phyloP scores from a whole-genome alignment of 2,797 vertebrate genomes.

The Selene dorsalis region DNA sequence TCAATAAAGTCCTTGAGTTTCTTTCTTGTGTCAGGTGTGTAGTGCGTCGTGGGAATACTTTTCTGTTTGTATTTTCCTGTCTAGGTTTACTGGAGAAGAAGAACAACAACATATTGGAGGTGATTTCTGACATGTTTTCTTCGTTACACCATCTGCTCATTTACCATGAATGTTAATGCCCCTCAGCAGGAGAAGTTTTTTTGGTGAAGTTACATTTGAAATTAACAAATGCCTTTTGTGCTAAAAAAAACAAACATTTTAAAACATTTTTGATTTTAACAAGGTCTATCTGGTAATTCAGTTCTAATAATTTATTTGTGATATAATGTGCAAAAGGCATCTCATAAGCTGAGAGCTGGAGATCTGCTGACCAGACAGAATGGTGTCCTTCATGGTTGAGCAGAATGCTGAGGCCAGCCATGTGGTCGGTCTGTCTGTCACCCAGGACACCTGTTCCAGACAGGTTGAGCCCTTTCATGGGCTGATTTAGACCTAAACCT shows the following conservation, averaged over 20 bases:
- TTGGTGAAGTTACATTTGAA: background rate
- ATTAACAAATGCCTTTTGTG: background rate
- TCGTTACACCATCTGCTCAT: conserved; percentile 8
- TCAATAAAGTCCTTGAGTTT: background rate
- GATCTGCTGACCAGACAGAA: conserved; percentile 53
- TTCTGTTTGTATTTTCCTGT: background rate
- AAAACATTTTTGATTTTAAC: no score
- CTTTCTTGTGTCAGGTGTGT: background rate
- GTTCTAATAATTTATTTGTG: conserved; percentile 4
- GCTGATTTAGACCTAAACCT: conserved; percentile 33
- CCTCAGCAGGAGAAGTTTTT: background rate
- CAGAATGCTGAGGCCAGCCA: conserved; percentile 27
- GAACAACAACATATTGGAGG: background rate
- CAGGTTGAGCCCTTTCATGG: conserved; percentile 40
- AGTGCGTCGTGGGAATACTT: background rate
- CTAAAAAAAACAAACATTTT: no score
- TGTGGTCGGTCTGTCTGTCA: conserved; percentile 45
- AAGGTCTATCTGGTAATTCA: background rate
- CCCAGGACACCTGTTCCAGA: conserved; percentile 43
- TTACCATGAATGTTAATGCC: conserved; percentile 6
- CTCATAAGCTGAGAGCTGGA: conserved; percentile 28
- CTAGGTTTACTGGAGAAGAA: conserved; percentile 1
- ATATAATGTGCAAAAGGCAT: background rate
- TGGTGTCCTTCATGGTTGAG: conserved; percentile 62
- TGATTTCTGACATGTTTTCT: conserved; percentile 9